Percentiles rank a stretch among this genome's conserved stretches.
These are phyloP conservation scores for Melanerpes formicivorus DNA, from an alignment of 2,113 vertebrate species.

Conservation along the genomic window DNA sequence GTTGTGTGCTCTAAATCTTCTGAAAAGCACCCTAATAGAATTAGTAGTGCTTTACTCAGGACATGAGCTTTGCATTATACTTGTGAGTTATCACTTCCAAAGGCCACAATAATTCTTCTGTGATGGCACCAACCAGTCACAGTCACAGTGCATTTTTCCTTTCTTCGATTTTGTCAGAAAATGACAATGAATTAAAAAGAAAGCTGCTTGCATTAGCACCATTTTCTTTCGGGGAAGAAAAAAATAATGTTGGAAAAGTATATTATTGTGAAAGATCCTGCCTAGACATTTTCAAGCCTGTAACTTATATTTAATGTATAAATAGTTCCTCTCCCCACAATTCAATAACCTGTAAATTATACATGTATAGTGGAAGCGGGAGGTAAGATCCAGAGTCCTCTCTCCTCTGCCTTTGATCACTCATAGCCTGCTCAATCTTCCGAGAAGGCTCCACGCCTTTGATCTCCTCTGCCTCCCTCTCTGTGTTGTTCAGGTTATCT, in stretches of 20 bases:
- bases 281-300: not conserved
- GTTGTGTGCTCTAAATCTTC: not conserved
- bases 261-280: not conserved
- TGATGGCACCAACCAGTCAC: not conserved
- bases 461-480: conserved; percentile 2
- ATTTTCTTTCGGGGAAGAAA: not conserved
- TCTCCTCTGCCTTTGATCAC: conserved; percentile 58
- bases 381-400: conserved; percentile 36
- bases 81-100: not conserved
- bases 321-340: not conserved
- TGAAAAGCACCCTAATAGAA: not conserved
- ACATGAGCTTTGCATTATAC: not conserved
- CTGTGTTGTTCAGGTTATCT: not conserved
- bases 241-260: not conserved
- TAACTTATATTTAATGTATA: conserved; percentile 1
- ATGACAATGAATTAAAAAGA: not conserved
- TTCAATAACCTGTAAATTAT: conserved; percentile 55
- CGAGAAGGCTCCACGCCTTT: conserved; percentile 8
- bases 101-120: not conserved
- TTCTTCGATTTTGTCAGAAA: not conserved
- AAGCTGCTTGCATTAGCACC: not conserved
- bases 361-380: not conserved
- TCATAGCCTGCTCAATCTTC: conserved; percentile 48
- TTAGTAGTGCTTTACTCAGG: not conserved
- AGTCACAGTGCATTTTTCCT: not conserved